Percentiles rank a stretch among this genome's conserved stretches.
These are phyloP conservation scores for Athene cunicularia DNA, from an alignment of 2,113 vertebrate genomes.

Conservation along the genomic window DNA sequence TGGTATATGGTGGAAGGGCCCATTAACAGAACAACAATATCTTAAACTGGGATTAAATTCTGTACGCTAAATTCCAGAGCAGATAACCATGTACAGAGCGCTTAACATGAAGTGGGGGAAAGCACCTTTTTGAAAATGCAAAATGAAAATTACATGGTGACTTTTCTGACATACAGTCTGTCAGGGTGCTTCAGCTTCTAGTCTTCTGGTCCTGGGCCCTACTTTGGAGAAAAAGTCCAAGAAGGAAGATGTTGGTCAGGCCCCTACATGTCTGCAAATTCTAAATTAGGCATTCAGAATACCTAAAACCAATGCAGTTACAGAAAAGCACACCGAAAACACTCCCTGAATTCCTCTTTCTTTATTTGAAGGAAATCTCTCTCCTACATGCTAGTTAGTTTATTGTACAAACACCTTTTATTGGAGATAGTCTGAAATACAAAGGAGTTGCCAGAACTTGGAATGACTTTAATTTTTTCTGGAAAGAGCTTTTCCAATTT, in stretches of 20 bases:
- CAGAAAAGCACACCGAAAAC: not conserved
- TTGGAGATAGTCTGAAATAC: not conserved
- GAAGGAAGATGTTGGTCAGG: accelerated
- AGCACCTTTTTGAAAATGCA: not conserved
- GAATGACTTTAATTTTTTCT: not conserved
- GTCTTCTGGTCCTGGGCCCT: not conserved
- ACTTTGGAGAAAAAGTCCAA: not conserved
- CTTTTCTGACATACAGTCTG: not conserved
- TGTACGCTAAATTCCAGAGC: not conserved
- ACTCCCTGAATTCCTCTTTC: not conserved
- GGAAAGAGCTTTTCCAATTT: not conserved
- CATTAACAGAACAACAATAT: not conserved
- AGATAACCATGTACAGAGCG: not conserved
- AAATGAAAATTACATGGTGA: not conserved
- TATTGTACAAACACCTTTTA: not conserved
- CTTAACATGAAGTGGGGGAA: not conserved
- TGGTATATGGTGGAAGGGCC: not conserved
- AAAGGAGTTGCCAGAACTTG: not conserved
- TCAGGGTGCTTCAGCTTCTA: not conserved
- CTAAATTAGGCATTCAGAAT: not conserved
- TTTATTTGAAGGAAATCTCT: not conserved
- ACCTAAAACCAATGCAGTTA: not conserved
- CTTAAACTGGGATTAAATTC: not conserved
- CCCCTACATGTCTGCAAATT: not conserved
- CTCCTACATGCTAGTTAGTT: not conserved